These are phyloP conservation scores for Petrolisthes manimaculis DNA, from an alignment of 2,888 invertebrate species.

Conservation along the genomic window DNA sequence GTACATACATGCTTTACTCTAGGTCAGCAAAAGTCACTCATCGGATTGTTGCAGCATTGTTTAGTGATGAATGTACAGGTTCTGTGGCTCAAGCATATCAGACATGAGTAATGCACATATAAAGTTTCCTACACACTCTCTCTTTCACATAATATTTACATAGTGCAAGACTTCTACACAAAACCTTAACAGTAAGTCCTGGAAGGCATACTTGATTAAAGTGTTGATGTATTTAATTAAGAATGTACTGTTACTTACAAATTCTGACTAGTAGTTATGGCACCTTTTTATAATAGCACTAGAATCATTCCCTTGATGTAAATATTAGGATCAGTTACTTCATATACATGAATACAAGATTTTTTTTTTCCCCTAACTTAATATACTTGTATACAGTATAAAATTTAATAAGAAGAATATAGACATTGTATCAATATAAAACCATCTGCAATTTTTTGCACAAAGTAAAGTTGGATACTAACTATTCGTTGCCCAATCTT, in stretches of 20 bases:
- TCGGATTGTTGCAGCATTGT: too few species aligned
- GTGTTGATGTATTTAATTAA: constrained; percentile 18
- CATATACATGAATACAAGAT: not conserved
- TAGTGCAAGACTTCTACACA: constrained; percentile 15
- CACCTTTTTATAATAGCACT: constrained; percentile 53
- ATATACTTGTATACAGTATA: not conserved
- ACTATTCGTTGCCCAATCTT: too few species aligned
- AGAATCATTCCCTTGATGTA: not conserved
- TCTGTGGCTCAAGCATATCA: too few species aligned
- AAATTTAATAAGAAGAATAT: not conserved
- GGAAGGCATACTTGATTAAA: constrained; percentile 55
- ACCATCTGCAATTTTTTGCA: too few species aligned
- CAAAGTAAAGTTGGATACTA: too few species aligned
- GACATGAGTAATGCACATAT: too few species aligned
- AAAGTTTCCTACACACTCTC: not conserved
- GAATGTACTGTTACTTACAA: constrained; percentile 28
- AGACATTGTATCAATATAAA: too few species aligned
- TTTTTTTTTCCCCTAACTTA: not conserved
- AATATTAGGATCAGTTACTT: not conserved
- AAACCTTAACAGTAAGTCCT: constrained; percentile 52
- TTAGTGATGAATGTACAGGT: too few species aligned
- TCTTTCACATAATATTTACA: constrained; percentile 48
- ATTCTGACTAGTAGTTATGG: constrained; percentile 60
- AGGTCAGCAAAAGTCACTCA: too few species aligned
- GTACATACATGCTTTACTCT: too few species aligned